phyloP scores from a whole-genome alignment of 2,113 vertebrate genomes.

The Hucho hucho region DNA sequence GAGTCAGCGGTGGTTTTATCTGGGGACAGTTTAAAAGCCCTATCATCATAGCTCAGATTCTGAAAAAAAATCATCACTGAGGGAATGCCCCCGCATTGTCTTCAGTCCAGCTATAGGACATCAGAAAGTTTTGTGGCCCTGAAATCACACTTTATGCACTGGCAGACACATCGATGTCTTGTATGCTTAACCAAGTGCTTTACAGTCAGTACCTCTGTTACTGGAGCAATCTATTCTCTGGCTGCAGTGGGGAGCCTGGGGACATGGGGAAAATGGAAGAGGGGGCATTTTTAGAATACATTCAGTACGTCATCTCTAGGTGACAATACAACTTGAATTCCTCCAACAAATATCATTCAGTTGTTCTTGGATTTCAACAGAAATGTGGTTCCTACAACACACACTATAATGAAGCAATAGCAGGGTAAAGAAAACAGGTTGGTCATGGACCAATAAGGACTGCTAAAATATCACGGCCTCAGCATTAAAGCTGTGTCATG shows the following conservation, averaged over 20 bases:
- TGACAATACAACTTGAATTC: too few relatives aligned
- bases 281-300: not conserved
- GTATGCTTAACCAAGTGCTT: conserved; percentile 4
- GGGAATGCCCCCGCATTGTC: not conserved
- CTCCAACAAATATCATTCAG: too few relatives aligned
- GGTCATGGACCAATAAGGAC: not conserved
- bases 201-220: conserved; percentile 1
- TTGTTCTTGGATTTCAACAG: not conserved
- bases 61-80: not conserved
- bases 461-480: conserved; percentile 17
- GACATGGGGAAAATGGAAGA: not conserved
- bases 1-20: conserved; percentile 6
- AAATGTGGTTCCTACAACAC: not conserved
- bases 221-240: not conserved
- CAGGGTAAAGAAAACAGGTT: not conserved
- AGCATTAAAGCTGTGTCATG: conserved; percentile 17
- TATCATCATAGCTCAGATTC: not conserved
- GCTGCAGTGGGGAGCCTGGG: not conserved
- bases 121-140: not conserved
- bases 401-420: not conserved
- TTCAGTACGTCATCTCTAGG: not conserved
- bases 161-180: not conserved
- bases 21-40: conserved; percentile 2
- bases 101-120: not conserved
- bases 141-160: not conserved